Conservation (phyloP, 2,797 vertebrate species). For the Enteromius viviparus region DNA sequence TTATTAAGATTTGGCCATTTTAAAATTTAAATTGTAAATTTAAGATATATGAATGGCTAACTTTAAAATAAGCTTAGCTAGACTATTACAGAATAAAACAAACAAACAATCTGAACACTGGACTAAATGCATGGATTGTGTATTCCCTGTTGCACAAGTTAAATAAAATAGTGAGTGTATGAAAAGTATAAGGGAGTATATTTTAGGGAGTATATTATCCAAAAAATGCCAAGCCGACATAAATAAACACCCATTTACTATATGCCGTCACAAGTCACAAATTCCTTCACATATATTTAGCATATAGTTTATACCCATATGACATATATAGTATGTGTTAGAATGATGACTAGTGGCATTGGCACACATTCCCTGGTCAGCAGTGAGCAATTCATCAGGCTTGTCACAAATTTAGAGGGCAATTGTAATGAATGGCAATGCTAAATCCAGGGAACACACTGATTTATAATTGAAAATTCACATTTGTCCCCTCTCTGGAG, state of each 20-base stretch:
- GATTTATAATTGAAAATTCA: conserved; percentile 42
- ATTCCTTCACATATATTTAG: background rate
- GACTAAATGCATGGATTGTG: background rate
- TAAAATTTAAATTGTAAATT: background rate
- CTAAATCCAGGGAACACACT: background rate
- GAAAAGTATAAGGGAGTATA: background rate
- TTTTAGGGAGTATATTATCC: background rate
- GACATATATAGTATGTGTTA: conserved; percentile 17
- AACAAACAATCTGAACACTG: background rate
- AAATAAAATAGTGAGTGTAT: background rate
- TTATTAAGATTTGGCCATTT: background rate
- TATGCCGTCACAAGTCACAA: background rate
- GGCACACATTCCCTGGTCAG: conserved; percentile 18
- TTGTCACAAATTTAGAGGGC: conserved; percentile 21
- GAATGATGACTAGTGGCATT: conserved; percentile 1
- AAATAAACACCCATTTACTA: background rate
- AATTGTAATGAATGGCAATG: conserved; percentile 23
- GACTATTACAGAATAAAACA: background rate
- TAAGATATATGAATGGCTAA: background rate
- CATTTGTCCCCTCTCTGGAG: conserved; percentile 25
- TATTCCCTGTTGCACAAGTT: background rate
- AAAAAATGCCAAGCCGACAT: background rate
- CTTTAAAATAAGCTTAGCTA: background rate
- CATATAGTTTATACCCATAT: background rate
- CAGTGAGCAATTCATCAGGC: conserved; percentile 10